Evolutionary conservation across 2,888 invertebrate species (phyloP).

Genomic region (Malachius bipustulatus): DNA sequence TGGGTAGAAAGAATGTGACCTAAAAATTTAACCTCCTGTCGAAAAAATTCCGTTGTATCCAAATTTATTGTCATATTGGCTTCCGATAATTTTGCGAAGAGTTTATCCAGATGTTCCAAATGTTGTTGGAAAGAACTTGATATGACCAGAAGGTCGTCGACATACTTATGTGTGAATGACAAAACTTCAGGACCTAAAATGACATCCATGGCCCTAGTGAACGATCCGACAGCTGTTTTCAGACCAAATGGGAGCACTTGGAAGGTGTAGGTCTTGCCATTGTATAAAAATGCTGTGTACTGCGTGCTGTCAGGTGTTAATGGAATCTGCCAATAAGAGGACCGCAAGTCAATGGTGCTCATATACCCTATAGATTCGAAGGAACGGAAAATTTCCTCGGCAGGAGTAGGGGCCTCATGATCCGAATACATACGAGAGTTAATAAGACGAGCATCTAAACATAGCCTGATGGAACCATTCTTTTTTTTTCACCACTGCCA

Average conservation of each 20-base stretch:
- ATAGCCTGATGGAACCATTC: slow-evolving; percentile 24
- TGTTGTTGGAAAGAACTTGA: slow-evolving; percentile 20
- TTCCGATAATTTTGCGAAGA: slow-evolving; percentile 17
- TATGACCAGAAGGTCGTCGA: slow-evolving; percentile 25
- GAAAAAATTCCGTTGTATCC: slow-evolving; percentile 21
- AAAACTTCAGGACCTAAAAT: slow-evolving; percentile 22
- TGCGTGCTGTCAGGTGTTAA: slow-evolving; percentile 13
- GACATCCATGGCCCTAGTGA: slow-evolving; percentile 15
- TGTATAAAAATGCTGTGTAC: slow-evolving; percentile 17
- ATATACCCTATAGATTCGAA: slow-evolving; percentile 12
- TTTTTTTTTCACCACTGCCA: slow-evolving; percentile 24
- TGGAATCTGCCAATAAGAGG: slow-evolving; percentile 19
- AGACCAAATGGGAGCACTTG: slow-evolving; percentile 25
- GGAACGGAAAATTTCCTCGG: slow-evolving; percentile 17
- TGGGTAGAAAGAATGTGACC: background rate
- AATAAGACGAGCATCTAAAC: slow-evolving; percentile 25
- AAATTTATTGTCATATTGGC: slow-evolving; percentile 21
- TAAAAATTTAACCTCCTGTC: background rate
- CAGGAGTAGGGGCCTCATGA: slow-evolving; percentile 19
- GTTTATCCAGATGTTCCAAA: slow-evolving; percentile 16
- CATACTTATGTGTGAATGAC: slow-evolving; percentile 21
- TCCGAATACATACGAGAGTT: slow-evolving; percentile 25
- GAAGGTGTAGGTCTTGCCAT: slow-evolving; percentile 22
- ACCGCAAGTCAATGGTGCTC: slow-evolving; percentile 14
- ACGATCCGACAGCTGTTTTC: slow-evolving; percentile 20